Conservation (phyloP, 2,797 vertebrate species). For the Macroramphosus scolopax region DNA sequence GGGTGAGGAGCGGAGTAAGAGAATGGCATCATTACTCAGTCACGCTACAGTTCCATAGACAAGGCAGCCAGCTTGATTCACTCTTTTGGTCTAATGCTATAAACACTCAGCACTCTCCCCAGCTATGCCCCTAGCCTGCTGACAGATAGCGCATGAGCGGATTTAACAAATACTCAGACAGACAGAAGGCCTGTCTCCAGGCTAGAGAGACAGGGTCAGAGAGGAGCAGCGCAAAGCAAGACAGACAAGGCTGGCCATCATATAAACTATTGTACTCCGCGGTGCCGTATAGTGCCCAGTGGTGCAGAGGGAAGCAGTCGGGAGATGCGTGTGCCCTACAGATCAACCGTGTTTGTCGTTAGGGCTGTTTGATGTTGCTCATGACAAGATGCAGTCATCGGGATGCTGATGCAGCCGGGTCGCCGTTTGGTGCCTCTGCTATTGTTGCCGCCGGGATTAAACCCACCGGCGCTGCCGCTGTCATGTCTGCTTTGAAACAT, state of each 20-base stretch:
- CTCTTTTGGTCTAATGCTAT: conserved; percentile 62
- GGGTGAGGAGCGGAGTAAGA: conserved; percentile 24
- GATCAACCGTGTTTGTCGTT: conserved; percentile 41
- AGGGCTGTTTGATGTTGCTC: conserved; percentile 36
- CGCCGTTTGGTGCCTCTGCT: conserved; percentile 46
- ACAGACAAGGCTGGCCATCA: conserved; percentile 33
- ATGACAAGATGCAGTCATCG: conserved; percentile 54
- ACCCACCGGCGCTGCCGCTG: conserved; percentile 58
- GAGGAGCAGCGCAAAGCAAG: conserved; percentile 30
- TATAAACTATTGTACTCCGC: conserved; percentile 36
- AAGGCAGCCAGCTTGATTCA: conserved; percentile 67
- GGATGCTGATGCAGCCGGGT: conserved; percentile 52
- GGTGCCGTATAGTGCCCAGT: conserved; percentile 42
- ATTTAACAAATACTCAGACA: conserved; percentile 67
- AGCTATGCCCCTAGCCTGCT: conserved; percentile 57
- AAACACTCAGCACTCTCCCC: conserved; percentile 53
- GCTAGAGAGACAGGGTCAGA: conserved; percentile 41
- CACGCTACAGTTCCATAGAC: conserved; percentile 63
- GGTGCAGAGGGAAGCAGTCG: conserved; percentile 38
- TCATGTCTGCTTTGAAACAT: conserved; percentile 64
- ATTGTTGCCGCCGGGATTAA: conserved; percentile 52
- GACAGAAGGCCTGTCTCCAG: conserved; percentile 65
- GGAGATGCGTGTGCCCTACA: conserved; percentile 26
- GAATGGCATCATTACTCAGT: conserved; percentile 56
- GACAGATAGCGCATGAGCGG: conserved; percentile 67